These are phyloP conservation scores for Nicator chloris DNA, from an alignment of 2,113 vertebrate genomes.

Conservation along the genomic window DNA sequence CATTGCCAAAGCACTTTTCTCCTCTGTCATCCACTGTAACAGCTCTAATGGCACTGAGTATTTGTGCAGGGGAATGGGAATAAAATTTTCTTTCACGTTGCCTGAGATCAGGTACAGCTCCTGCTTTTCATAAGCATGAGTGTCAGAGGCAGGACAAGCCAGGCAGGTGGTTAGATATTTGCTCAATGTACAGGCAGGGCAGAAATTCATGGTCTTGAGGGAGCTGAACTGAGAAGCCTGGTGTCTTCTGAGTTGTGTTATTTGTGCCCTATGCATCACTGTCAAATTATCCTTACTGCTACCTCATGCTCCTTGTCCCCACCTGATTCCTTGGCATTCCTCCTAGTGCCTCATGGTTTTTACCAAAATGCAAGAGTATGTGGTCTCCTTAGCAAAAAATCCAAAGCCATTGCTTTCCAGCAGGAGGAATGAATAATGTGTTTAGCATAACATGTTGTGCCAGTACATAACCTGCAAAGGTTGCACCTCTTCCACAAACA, in stretches of 20 bases:
- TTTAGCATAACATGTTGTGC: neutral
- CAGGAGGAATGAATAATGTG: neutral
- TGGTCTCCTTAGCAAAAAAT: neutral
- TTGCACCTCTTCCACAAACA: neutral
- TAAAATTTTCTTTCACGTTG: neutral
- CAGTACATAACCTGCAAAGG: neutral
- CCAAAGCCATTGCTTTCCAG: neutral
- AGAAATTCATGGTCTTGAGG: neutral
- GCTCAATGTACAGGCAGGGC: neutral
- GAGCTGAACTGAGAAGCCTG: neutral
- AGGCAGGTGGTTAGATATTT: neutral
- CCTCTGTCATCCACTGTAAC: neutral
- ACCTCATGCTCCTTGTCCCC: neutral
- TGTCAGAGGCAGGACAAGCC: neutral
- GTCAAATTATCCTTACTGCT: neutral
- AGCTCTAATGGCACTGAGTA: rapidly evolving
- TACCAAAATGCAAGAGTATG: neutral
- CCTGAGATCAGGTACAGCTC: neutral
- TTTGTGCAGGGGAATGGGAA: neutral
- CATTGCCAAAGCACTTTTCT: neutral
- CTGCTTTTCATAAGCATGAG: neutral
- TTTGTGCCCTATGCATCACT: neutral
- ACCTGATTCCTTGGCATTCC: neutral
- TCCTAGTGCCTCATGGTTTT: neutral
- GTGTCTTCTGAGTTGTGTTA: rapidly evolving